A percentile compares a stretch with the other conserved stretches of the same genome.
Conservation (phyloP, 2,888 invertebrate species). For the Hirtodrosophila confusa region DNA sequence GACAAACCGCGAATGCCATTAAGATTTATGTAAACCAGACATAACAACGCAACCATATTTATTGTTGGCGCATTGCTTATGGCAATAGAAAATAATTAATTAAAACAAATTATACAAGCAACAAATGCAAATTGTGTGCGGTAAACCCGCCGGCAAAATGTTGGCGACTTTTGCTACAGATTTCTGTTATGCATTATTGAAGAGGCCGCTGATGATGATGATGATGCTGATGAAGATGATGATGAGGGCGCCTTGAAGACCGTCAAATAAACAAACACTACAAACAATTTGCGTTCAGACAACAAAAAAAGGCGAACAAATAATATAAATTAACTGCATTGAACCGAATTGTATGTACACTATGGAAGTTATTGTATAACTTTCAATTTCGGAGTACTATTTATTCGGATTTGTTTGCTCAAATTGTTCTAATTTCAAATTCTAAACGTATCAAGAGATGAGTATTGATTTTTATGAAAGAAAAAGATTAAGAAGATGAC, state of each 20-base stretch:
- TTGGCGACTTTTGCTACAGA: conserved; percentile 27
- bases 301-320: not conserved
- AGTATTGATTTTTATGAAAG: no score
- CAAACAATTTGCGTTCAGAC: conserved; percentile 16
- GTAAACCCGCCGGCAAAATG: conserved; percentile 34
- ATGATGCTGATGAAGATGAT: conserved; percentile 7
- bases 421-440: no score
- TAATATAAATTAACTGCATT: not conserved
- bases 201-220: conserved; percentile 9
- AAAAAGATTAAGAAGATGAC: no score
- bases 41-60: conserved; percentile 10
- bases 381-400: no score
- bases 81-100: conserved; percentile 31
- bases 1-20: conserved; percentile 20
- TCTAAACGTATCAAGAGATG: no score
- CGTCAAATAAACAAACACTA: conserved; percentile 20
- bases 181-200: conserved; percentile 54
- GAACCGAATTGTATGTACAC: conserved; percentile 14
- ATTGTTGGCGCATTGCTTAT: conserved; percentile 13
- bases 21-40: conserved; percentile 3
- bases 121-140: conserved; percentile 44
- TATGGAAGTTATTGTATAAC: not conserved
- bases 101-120: conserved; percentile 37
- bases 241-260: conserved; percentile 3
- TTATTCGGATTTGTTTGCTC: no score